phyloP scores from a whole-genome alignment of 2,888 invertebrate species.

The Tubulanus polymorphus region DNA sequence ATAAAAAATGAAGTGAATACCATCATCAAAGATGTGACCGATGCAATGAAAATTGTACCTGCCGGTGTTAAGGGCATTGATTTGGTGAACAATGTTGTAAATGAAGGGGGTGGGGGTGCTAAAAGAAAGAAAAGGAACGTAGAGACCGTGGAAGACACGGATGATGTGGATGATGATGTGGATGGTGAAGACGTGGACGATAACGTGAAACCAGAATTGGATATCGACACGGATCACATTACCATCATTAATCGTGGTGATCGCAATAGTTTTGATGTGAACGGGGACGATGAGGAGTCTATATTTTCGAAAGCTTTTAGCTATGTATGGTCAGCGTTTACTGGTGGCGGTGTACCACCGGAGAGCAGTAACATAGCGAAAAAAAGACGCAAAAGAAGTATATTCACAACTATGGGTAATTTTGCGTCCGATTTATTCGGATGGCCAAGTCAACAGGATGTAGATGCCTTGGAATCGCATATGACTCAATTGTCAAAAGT shows the following conservation, averaged over 20 bases:
- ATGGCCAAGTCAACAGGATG: constrained; percentile 1
- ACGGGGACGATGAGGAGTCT: neutral
- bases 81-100: neutral
- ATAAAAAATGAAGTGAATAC: neutral
- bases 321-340: neutral
- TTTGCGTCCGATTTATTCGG: neutral
- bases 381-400: neutral
- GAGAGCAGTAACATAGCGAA: neutral
- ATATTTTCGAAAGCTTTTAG: neutral
- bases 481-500: neutral
- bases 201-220: neutral
- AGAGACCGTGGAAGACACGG: neutral
- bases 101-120: neutral
- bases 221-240: neutral
- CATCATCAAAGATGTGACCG: neutral
- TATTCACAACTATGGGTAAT: neutral
- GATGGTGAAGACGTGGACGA: neutral
- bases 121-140: neutral
- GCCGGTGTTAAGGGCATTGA: neutral
- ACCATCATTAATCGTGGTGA: neutral
- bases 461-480: neutral
- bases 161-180: neutral
- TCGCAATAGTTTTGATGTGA: neutral
- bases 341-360: neutral
- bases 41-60: neutral